Evolutionary conservation across 2,113 vertebrate species (phyloP), one percentile per base, ranked within the genome.

Genomic region (Paraplagusia blochii): DNA sequence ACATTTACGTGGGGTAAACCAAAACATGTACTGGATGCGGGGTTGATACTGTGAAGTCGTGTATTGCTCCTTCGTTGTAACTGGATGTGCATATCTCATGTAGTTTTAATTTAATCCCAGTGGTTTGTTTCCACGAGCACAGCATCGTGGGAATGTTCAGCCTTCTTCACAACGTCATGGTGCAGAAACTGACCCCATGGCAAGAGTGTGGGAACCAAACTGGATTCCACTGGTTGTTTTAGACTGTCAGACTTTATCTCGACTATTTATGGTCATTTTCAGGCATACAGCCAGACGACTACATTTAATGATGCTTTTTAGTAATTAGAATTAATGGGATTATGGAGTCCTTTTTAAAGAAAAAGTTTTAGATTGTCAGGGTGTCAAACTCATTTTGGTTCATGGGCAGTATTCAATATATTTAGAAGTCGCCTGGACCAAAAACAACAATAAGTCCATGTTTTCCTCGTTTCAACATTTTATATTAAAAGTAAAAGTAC

Each of bases 91-190:
- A 53, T 18, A 11, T 38, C 3, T 38, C 10, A 9, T 11, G 57
- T 49, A 45, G 71, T 42, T 58, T 51, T 53, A 35, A 60, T 63
- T 57, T 47, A 66, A 76, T 85, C 72, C 65, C 72, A 53, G 53
- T 42, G 71, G 83, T 66, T 85, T 63, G 36, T 15, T 58, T 67
- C 83, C 81, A 84, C 82, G 80, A 74, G 78, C 50, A 63, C 57
- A 76, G 73, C 75, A 84, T 76, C 63, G 88, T 90, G 89, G 86
- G 88, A 90, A 90, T 66, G 72, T 66, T 61, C 48, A 85, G 81
- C 72, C 78, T 72, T 83, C 68, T 81, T 72, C 63, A 80, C 67
- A 36, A 82, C 77, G 65, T 87, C 87, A 87, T 74, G 53, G 17
- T 53, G 58, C 66, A 59, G 69, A 48, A 61, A 67, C 58, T 59